phyloP scores from a whole-genome alignment of 2,797 vertebrate species.

The Helarctos malayanus region DNA sequence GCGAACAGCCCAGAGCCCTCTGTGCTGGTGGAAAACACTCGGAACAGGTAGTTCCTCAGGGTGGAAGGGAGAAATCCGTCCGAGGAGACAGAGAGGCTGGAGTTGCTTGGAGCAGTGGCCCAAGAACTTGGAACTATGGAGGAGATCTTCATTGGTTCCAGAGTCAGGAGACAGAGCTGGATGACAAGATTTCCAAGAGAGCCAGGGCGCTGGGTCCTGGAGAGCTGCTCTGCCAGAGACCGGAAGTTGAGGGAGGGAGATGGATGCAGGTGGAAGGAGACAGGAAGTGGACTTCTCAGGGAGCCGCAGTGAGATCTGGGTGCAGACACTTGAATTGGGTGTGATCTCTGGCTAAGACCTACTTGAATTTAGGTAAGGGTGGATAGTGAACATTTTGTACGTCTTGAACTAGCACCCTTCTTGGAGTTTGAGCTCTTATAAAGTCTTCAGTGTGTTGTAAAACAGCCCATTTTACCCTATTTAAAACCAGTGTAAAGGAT shows the following conservation, averaged over 20 bases:
- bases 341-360: not conserved
- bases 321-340: not conserved
- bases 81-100: not conserved
- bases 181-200: fast-evolving
- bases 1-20: not conserved
- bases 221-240: not conserved
- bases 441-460: not conserved
- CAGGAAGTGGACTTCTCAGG: fast-evolving
- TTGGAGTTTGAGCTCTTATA: too few species aligned
- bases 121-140: not conserved
- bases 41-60: not conserved
- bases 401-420: not conserved
- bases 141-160: not conserved
- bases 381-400: not conserved
- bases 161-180: not conserved
- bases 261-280: fast-evolving
- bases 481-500: not conserved
- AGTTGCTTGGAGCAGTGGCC: not conserved
- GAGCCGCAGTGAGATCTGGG: too few species aligned
- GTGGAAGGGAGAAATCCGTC: not conserved
- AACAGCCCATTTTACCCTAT: not conserved
- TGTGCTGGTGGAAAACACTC: too few species aligned
- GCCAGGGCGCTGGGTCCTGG: fast-evolving
- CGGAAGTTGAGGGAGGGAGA: not conserved
- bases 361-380: not conserved